phyloP scores from a whole-genome alignment of 2,113 vertebrate genomes.

The Prunella himalayana region DNA sequence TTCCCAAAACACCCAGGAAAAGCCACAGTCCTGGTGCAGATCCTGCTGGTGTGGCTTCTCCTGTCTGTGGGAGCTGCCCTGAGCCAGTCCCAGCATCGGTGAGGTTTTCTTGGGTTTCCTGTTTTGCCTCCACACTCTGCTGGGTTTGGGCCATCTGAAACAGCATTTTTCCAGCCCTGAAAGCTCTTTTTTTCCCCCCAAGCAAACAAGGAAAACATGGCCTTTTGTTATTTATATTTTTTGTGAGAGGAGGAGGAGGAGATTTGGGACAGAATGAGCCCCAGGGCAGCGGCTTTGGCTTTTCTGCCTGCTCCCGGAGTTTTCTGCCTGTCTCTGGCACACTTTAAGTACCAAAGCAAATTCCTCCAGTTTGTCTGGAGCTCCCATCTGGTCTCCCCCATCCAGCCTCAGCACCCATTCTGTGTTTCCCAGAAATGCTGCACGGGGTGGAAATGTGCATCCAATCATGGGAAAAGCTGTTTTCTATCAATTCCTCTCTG shows the following conservation, averaged over 20 bases:
- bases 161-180: not conserved
- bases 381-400: not conserved
- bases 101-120: not conserved
- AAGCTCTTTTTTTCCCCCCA: fast-evolving
- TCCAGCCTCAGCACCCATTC: not conserved
- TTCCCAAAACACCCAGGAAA: not conserved
- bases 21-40: not conserved
- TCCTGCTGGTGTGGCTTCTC: not conserved
- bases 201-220: not conserved
- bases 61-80: not conserved
- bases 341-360: not conserved
- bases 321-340: not conserved
- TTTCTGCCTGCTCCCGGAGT: not conserved
- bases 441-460: not conserved
- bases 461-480: not conserved
- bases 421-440: not conserved
- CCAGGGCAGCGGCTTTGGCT: fast-evolving
- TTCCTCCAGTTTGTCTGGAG: not conserved
- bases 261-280: not conserved
- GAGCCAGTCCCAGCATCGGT: fast-evolving
- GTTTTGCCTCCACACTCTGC: not conserved
- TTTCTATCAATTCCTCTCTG: not conserved
- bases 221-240: not conserved
- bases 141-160: not conserved
- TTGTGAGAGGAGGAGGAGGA: not conserved